Conservation (phyloP, 2,888 invertebrate species). For the Cryptocheilus praepositus region DNA sequence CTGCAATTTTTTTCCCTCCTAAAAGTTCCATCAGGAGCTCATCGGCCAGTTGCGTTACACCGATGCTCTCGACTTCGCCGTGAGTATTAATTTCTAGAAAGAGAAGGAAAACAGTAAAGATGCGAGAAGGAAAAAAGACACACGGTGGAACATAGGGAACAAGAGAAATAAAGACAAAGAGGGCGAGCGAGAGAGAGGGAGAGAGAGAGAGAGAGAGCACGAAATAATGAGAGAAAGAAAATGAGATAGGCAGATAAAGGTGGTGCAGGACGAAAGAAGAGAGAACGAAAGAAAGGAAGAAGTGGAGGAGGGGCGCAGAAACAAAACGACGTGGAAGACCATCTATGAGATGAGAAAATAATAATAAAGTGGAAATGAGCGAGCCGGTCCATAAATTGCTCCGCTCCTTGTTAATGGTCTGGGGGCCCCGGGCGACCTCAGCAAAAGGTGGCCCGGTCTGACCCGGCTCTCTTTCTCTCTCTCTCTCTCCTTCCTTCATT, state of each 20-base stretch:
- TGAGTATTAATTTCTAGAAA: constrained; percentile 63
- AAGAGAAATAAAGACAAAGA: background rate
- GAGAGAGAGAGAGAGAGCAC: constrained; percentile 7
- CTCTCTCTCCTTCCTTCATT: constrained; percentile 32
- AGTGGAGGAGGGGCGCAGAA: constrained; percentile 48
- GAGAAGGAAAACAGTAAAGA: background rate
- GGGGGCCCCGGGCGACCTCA: constrained; percentile 71
- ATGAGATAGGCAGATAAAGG: constrained; percentile 32
- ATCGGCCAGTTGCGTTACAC: constrained; percentile 57
- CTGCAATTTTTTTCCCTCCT: constrained; percentile 61
- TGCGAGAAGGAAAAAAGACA: background rate
- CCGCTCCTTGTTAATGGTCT: constrained; percentile 74
- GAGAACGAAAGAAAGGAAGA: constrained; percentile 19
- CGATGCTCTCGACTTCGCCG: constrained; percentile 59
- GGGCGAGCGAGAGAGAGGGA: constrained; percentile 49
- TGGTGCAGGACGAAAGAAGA: constrained; percentile 22
- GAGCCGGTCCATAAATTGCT: constrained; percentile 74
- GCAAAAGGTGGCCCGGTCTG: constrained; percentile 70
- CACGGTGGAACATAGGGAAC: constrained; percentile 33
- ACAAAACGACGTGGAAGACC: constrained; percentile 68
- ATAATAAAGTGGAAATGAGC: constrained; percentile 74
- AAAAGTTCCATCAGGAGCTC: constrained; percentile 59
- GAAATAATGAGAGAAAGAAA: constrained; percentile 24
- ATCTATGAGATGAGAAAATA: constrained; percentile 74
- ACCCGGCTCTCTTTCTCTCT: constrained; percentile 60